These are phyloP conservation scores for Platysternon megacephalum DNA, from an alignment of 2,113 vertebrate species.

Conservation along the genomic window DNA sequence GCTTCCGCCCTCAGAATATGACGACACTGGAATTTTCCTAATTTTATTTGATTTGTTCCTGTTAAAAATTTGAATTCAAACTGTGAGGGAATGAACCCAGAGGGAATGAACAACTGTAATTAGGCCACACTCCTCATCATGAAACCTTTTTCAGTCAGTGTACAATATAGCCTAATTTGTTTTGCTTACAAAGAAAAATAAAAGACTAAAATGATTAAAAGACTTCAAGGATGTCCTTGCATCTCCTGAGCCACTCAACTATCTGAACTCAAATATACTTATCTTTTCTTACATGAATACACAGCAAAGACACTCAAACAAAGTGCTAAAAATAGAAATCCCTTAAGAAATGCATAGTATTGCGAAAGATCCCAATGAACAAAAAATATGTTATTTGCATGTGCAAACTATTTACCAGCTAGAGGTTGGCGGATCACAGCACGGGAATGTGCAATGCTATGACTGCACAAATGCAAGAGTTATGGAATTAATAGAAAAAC, in stretches of 20 bases:
- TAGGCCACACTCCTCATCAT: neutral
- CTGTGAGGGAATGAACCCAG: too few species aligned
- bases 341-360: neutral
- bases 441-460: neutral
- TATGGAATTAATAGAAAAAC: neutral
- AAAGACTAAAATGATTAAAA: neutral
- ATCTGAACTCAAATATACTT: neutral
- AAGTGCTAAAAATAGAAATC: neutral
- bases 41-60: neutral
- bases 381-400: neutral
- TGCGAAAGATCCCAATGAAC: neutral
- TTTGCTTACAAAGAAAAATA: neutral
- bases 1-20: neutral
- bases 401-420: neutral
- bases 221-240: neutral
- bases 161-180: neutral
- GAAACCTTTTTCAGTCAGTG: neutral
- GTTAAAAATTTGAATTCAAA: neutral
- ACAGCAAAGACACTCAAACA: neutral
- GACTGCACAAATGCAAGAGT: neutral
- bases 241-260: neutral
- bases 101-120: conserved; percentile 3
- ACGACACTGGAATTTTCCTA: neutral
- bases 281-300: neutral
- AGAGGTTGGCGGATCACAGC: neutral